Evolutionary conservation across 2,113 vertebrate genomes (phyloP).

Genomic region (Etia nguti): DNA sequence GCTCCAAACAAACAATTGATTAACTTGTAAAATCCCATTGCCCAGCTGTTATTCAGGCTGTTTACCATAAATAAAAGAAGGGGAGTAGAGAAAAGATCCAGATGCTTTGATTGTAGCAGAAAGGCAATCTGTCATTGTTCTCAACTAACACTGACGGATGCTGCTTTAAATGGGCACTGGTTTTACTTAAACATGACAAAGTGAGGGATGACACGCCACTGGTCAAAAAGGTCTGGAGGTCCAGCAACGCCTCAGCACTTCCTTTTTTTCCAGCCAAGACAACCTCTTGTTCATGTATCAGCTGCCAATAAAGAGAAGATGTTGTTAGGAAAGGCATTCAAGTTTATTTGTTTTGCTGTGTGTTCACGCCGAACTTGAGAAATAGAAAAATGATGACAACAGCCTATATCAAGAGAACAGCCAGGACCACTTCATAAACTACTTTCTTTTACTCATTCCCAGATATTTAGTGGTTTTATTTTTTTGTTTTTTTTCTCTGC

Average conservation of each 20-base stretch:
- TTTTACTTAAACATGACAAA: conserved; percentile 84
- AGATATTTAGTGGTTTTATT: not conserved
- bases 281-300: conserved; percentile 63
- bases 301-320: conserved; percentile 60
- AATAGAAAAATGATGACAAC: conserved; percentile 34
- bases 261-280: conserved; percentile 49
- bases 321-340: conserved; percentile 26
- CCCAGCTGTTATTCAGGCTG: conserved; percentile 79
- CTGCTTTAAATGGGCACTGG: conserved; percentile 76
- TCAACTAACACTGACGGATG: conserved; percentile 82
- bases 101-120: conserved; percentile 74
- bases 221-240: conserved; percentile 74
- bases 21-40: conserved; percentile 77
- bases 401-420: not conserved
- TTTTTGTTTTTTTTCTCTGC: not conserved
- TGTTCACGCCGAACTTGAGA: conserved; percentile 8
- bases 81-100: conserved; percentile 71
- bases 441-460: not conserved
- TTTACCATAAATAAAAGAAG: conserved; percentile 76
- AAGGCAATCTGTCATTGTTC: conserved; percentile 80
- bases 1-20: conserved; percentile 78
- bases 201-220: conserved; percentile 76
- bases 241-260: conserved; percentile 61
- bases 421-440: not conserved
- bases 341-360: conserved; percentile 27